Base-by-base conservation (phyloP, 2,113 vertebrate genomes). In the Canis aureus region DNA sequence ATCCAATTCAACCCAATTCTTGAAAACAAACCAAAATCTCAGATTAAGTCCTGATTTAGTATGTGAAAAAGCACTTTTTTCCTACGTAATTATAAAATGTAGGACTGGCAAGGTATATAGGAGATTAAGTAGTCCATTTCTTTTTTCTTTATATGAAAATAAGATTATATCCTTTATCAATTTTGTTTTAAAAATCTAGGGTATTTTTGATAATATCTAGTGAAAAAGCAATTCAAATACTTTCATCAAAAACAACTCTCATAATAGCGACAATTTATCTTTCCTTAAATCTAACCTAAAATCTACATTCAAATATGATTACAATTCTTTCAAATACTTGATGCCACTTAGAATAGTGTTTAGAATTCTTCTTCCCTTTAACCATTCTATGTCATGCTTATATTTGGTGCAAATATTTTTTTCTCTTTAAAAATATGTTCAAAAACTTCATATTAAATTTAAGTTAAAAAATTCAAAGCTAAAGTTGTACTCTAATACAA, bases 261-360 rank as follows among this genome's bases (percentile, higher is more conserved):
- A 25, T 55, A 49, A 7, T 32, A 78, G 62, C 0, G 16, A 86
- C 2, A 43, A 59, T 79, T 80, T 87, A 74, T 74, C 62, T 93
- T 94, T 96, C 88, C 69, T 93, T 64, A 94, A 97, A 73, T 85
- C 25, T 84, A 66, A 73, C 3, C 16, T 87, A 88, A 88, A 59
- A 86, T 66, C 10, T 82, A 60, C 1, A 55, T 35, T 88, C 3
- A 73, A 67, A 53, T 62, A 13, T 94, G 71, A 84, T 84, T 90
- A 23, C 9, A 67, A 43, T 3, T 89, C 4, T 89, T 87, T 89
- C 51, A 95, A 87, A 53, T 66, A 74, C 29, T 87, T 89, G 27
- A 17, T 84, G 66, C 8, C 23, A 53, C 81, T 71, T 83, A 89
- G 55, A 86, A 49, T 55, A 67, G 11, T 79, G 2, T 66, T 86